Base-by-base conservation (phyloP, 1,140 invertebrate species). In the Arctopsyche grandis region DNA sequence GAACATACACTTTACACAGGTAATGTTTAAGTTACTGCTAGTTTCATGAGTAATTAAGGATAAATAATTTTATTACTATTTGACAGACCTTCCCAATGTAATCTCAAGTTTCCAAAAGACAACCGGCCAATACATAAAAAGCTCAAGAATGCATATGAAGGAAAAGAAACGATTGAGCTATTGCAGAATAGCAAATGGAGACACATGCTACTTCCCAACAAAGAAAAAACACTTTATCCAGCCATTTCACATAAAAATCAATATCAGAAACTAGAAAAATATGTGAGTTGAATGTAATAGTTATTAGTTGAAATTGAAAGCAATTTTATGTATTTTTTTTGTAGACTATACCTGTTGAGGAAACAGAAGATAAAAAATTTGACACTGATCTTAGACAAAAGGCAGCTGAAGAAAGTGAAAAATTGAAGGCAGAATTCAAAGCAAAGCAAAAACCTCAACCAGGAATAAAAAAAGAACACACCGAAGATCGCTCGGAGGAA, bases 191-290 rank as follows among this genome's bases (percentile, higher is more conserved):
- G 79, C 12, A 82, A 82, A 73, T 78, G 75, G 79, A 75, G 77
- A 43, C n/a, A 78, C 1, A 74, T 88, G 7, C 58, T 87, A 5
- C 79, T 88, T 0, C 87, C 87, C 0, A 85, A 84, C 73, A 83
- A 69, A 0, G 81, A 85, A n/a, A 84, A 83, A 12, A 88, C 86
- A 80, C 84, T 82, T 56, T 88, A 88, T 73, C 87, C 87, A 0
- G 85, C 86, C 1, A 83, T 88, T 5, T 87, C 87, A 84, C 84
- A 85, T 12, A 85, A 86, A 69, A 78, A 80, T 0, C 85, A 87
- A 43, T 88, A 83, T 78, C 84, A 88, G 5, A 79, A 85, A 48
- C 77, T 88, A 26, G 85, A 85, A 83, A 84, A 85, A 78, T 85
- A 87, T 70, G 86, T 86, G 4, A 83, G 84, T 86, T 88, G 12